phyloP scores from a whole-genome alignment of 2,888 invertebrate species.

The Germaria angustata region DNA sequence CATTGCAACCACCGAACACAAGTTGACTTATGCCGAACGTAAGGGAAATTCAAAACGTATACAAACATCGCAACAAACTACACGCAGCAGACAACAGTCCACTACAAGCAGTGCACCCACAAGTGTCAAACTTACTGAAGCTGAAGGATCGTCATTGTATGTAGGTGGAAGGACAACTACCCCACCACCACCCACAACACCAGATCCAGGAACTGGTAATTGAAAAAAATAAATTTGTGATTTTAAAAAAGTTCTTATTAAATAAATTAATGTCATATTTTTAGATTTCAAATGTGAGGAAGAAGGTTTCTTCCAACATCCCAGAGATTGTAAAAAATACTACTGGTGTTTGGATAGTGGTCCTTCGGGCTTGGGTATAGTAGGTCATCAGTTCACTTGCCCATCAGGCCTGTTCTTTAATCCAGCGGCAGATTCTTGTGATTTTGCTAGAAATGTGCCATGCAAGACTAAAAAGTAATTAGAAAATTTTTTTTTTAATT shows the following conservation, averaged over 20 bases:
- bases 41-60: slow-evolving; percentile 68
- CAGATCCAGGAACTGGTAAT: slow-evolving; percentile 91
- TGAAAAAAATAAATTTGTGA: background rate
- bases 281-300: slow-evolving; percentile 95
- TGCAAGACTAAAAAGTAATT: slow-evolving; percentile 83
- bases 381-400: slow-evolving; percentile 95
- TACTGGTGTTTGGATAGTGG: slow-evolving; percentile 96
- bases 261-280: background rate
- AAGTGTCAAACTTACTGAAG: slow-evolving; percentile 73
- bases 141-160: slow-evolving; percentile 75
- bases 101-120: slow-evolving; percentile 76
- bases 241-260: background rate
- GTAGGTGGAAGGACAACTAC: slow-evolving; percentile 81
- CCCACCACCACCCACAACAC: slow-evolving; percentile 88
- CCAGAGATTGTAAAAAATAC: slow-evolving; percentile 95
- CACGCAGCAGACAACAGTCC: slow-evolving; percentile 66
- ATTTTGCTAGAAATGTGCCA: slow-evolving; percentile 92
- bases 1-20: slow-evolving; percentile 69
- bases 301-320: slow-evolving; percentile 95
- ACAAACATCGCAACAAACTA: slow-evolving; percentile 30
- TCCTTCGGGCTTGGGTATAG: slow-evolving; percentile 92
- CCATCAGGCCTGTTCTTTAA: slow-evolving; percentile 95
- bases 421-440: slow-evolving; percentile 94
- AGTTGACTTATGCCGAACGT: slow-evolving; percentile 68
- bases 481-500: too few relatives aligned